Evolutionary conservation across 1,140 invertebrate genomes (phyloP).

Genomic region (Bilobella aurantiaca): DNA sequence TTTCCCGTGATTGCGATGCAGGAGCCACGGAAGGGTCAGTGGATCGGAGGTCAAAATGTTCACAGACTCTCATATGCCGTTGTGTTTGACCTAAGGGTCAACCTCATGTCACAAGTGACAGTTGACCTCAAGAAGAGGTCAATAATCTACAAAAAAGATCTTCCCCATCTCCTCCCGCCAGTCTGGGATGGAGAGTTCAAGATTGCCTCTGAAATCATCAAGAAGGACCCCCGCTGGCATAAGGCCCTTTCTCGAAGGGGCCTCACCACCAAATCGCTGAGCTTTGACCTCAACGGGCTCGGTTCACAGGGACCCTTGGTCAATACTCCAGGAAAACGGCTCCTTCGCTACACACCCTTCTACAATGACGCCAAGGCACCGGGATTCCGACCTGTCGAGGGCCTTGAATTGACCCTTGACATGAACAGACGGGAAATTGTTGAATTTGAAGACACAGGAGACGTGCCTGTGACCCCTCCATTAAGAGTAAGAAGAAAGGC

Average conservation of each 20-base stretch:
- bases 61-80: neutral
- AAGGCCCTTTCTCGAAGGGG: neutral
- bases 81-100: neutral
- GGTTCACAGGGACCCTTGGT: neutral
- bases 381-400: neutral
- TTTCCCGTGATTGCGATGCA: neutral
- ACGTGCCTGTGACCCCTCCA: neutral
- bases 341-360: neutral
- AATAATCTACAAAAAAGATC: neutral
- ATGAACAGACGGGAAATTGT: neutral
- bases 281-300: neutral
- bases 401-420: neutral
- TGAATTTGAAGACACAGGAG: neutral
- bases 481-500: no score
- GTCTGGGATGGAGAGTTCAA: neutral
- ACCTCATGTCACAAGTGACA: neutral
- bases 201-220: neutral
- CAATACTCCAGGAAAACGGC: neutral
- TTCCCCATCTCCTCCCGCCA: neutral
- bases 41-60: neutral
- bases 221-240: no score
- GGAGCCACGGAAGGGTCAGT: neutral
- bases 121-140: neutral
- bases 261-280: neutral
- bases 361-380: neutral